phyloP scores from a whole-genome alignment of 1,140 invertebrate species.

The Lordiphosa collinella region DNA sequence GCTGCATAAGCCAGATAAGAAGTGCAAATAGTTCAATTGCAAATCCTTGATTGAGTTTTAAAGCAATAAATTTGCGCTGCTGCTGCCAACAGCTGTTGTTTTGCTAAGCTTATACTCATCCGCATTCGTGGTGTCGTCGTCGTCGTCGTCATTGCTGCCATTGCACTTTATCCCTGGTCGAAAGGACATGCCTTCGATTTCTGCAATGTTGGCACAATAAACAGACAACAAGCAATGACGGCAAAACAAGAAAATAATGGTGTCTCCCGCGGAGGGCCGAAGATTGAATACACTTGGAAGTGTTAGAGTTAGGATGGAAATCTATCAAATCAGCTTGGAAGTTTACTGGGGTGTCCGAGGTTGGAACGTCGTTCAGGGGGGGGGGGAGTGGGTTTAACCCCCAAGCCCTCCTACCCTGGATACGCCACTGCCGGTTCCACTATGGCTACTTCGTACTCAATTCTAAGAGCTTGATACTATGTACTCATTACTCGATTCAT shows the following conservation, averaged over 20 bases:
- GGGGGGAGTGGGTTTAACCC: no score
- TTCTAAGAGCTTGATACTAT: no score
- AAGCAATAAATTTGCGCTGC: constrained; percentile 42
- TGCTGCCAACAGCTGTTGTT: constrained; percentile 57
- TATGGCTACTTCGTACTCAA: no score
- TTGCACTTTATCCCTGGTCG: constrained; percentile 42
- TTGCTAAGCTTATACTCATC: constrained; percentile 36
- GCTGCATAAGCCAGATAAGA: constrained; percentile 3
- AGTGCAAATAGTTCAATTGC: constrained; percentile 7
- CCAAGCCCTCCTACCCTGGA: no score
- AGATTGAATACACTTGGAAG: constrained; percentile 5
- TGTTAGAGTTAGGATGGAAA: background rate
- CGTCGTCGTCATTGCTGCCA: constrained; percentile 16
- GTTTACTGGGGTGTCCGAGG: no score
- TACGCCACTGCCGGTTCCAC: no score
- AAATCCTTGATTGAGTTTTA: constrained; percentile 21
- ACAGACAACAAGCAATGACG: constrained; percentile 55
- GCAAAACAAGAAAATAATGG: constrained; percentile 39
- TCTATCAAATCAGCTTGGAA: no score
- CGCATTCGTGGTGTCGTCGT: background rate
- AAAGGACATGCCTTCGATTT: constrained; percentile 63
- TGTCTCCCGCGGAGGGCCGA: background rate
- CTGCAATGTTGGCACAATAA: constrained; percentile 58
- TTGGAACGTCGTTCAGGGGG: no score
- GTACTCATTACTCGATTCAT: no score